Evolutionary conservation across 2,888 invertebrate genomes (phyloP).

Genomic region (Anagyrus pseudococci): DNA sequence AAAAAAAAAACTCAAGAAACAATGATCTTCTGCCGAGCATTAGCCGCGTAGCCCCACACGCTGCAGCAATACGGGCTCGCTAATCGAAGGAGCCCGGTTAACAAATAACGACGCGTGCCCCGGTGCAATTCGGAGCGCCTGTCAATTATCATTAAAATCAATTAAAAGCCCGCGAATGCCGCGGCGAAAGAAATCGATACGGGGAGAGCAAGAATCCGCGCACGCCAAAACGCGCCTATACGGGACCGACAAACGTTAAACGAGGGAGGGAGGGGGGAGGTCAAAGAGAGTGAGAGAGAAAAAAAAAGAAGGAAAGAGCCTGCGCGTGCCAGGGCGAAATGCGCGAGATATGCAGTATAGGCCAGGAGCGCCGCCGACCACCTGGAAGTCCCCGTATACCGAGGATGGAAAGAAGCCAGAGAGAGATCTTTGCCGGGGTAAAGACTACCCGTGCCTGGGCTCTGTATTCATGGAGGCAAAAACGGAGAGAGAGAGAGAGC

Average conservation of each 20-base stretch:
- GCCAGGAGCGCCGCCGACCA: neutral
- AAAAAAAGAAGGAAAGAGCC: constrained; percentile 3
- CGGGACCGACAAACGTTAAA: constrained; percentile 24
- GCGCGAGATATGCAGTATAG: neutral
- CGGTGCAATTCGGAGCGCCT: constrained; percentile 12
- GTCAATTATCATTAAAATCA: constrained; percentile 40
- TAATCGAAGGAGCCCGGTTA: neutral
- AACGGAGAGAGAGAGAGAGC: no score
- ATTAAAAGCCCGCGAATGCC: constrained; percentile 32
- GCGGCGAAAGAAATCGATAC: constrained; percentile 34
- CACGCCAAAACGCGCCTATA: neutral
- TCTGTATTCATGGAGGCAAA: no score
- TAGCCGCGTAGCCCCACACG: no score
- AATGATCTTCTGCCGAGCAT: no score
- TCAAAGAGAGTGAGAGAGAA: neutral
- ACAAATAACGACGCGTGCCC: neutral
- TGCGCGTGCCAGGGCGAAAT: neutral
- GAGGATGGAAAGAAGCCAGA: no score
- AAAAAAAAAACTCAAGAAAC: neutral
- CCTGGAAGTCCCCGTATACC: no score
- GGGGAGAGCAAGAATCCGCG: constrained; percentile 32
- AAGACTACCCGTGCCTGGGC: no score
- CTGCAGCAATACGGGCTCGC: no score
- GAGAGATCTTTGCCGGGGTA: no score
- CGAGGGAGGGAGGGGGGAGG: neutral